Base-by-base conservation (phyloP, 2,797 vertebrate genomes). In the Eulemur coronatus region DNA sequence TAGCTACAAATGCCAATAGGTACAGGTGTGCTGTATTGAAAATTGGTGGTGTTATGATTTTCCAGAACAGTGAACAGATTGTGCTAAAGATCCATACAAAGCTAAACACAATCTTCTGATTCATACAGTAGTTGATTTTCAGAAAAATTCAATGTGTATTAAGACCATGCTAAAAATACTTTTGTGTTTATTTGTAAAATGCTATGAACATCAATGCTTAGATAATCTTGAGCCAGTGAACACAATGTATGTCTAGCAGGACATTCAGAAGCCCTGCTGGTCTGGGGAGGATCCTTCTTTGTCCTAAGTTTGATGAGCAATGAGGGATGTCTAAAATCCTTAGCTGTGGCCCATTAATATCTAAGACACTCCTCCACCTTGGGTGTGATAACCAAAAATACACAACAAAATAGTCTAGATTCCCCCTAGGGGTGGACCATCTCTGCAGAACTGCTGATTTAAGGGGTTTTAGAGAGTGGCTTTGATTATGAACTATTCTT, bases 131-230 rank as follows among this genome's bases (percentile, higher is more conserved):
- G 38, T 67, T 70, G 50, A 46, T 63, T 86, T 82, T 33, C 28
- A 76, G 80, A 82, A 86, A 72, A 90, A 43, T 12, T 73, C 38
- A 48, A n/a, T 20, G 13, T 50, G 87, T 82, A 61, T 57, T 43
- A 79, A 79, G 67, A 65, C n/a, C 38, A 33, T 57, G 52, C 70
- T 73, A 70, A 50, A 92, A 93, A 79, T 20, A 13, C 24, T 91
- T 90, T 75, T 26, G 6, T 89, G 82, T 69, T 81, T 90, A 52
- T 92, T 88, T 95, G 55, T 84, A 38, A 84, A 91, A 75, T 46
- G 50, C 33, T 46, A 41, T 75, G 43, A 57, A 24, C 28, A 38
- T 50, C 33, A 65, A 13, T 43, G n/a, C 24, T 94, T 38, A 43
- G 41, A 50, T 79, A 43, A 73, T 84, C 30, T 67, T 7, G 46